Conservation (phyloP, 2,113 vertebrate genomes). For the Procapra przewalskii region DNA sequence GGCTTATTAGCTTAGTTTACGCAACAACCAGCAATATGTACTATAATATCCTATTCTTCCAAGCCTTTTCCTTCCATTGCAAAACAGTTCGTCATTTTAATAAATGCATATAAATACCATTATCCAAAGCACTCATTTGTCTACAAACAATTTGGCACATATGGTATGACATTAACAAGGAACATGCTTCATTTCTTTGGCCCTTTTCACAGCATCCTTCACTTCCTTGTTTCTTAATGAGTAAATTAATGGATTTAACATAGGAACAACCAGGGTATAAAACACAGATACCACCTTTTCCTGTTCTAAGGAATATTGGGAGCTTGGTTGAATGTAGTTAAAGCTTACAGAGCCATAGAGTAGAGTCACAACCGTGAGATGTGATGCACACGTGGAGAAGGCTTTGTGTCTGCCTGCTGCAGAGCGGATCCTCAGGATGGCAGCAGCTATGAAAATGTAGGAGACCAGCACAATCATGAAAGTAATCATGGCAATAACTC, state of each 20-base stretch:
- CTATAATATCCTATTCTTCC: not conserved
- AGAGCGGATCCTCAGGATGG: slow-evolving; percentile 59
- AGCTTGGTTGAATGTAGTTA: slow-evolving; percentile 67
- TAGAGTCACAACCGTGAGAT: slow-evolving; percentile 57
- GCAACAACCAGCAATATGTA: not conserved
- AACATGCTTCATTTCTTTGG: too few species aligned
- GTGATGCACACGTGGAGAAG: slow-evolving; percentile 68
- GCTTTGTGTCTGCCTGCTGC: slow-evolving; percentile 54
- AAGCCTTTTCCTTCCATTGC: not conserved
- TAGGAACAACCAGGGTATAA: slow-evolving; percentile 71
- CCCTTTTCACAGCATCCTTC: too few species aligned
- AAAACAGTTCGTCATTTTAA: not conserved
- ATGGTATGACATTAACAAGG: too few species aligned
- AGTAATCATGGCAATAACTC: slow-evolving; percentile 42
- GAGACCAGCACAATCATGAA: slow-evolving; percentile 63
- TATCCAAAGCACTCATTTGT: too few species aligned
- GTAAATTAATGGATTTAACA: slow-evolving; percentile 73
- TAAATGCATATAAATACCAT: not conserved
- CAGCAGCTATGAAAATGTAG: slow-evolving; percentile 63
- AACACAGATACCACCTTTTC: slow-evolving; percentile 73
- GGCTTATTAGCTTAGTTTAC: not conserved
- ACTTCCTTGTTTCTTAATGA: not conserved
- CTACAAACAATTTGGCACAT: too few species aligned
- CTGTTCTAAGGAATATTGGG: slow-evolving; percentile 69
- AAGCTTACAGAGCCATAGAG: slow-evolving; percentile 72